Base-by-base conservation (phyloP, 2,797 vertebrate species). In the Pyrocephalus nanus region DNA sequence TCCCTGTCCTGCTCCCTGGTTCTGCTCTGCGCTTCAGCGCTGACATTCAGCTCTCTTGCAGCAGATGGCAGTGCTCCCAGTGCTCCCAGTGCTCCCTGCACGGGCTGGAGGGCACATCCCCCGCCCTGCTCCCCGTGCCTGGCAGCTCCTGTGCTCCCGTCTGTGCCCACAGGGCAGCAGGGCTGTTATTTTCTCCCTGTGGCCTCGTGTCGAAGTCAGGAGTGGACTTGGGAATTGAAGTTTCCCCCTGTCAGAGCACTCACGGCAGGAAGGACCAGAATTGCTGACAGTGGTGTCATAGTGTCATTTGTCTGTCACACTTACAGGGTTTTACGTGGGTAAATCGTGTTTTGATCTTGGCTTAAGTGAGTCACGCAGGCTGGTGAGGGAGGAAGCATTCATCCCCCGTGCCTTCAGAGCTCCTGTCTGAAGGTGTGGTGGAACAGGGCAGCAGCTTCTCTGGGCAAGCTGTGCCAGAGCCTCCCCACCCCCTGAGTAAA, bases 61-160 rank as follows among this genome's bases (percentile, higher is more conserved):
- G 78, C 88, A 90, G 67, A 78, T 70, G 90, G 88, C 84, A 58
- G 55, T 83, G 67, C 81, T 70, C 9, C 57, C 84, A 58, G 55
- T 83, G 67, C 81, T 70, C 9, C 57, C 54, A 16, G 38, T 21
- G 77, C 64, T 43, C 40, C 40, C 43, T 27, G 66, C 4, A 3
- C 21, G 5, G 14, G 20, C 55, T 57, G 8, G 48, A 29, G 29
- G 64, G 30, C n/a, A 0, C 15, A 30, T 20, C 17, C 16, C 17
- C n/a, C 27, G 2, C 6, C 48, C 51, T 15, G 21, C 38, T 25
- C 14, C 10, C 57, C 0, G 0, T 16, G 26, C 34, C 21, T 9
- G 45, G 12, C 36, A 25, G 8, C 30, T 22, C 13, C 6, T 5
- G 54, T 15, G 29, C 18, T 48, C 21, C 29, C 0, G 0, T 65